Evolutionary conservation across 2,113 vertebrate genomes (phyloP).

Genomic region (Gallinago paraguaiae): DNA sequence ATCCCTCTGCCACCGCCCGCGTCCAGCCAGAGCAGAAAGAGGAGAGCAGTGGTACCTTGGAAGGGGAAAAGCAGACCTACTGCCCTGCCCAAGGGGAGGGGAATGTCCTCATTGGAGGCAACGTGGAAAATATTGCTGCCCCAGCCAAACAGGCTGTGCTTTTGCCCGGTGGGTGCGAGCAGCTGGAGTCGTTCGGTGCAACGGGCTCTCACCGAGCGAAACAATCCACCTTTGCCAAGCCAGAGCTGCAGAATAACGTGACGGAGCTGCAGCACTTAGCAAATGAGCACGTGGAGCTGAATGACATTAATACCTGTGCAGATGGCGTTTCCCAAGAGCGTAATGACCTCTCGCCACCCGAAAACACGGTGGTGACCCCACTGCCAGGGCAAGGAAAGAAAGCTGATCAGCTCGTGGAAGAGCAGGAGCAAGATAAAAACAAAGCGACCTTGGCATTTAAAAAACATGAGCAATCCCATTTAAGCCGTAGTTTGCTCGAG

Average conservation of each 20-base stretch:
- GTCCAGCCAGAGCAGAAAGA: neutral
- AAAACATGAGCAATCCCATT: constrained; percentile 25
- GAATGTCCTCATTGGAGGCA: neutral
- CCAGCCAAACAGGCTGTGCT: neutral
- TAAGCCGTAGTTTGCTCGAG: neutral
- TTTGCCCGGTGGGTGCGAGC: neutral
- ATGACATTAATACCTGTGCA: constrained; percentile 20
- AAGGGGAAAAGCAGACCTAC: neutral
- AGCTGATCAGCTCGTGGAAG: neutral
- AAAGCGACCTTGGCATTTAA: constrained; percentile 66
- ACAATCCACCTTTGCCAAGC: neutral
- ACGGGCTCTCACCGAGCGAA: neutral
- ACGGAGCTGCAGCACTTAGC: neutral
- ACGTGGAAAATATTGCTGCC: neutral
- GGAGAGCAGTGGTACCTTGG: neutral
- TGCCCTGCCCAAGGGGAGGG: neutral
- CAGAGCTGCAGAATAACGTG: neutral
- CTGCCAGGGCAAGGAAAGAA: constrained; percentile 7
- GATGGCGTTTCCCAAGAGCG: constrained; percentile 33
- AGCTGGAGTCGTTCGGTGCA: neutral
- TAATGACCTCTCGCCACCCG: constrained; percentile 12
- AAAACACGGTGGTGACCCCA: neutral
- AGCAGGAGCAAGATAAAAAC: constrained; percentile 43
- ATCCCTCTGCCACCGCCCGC: neutral
- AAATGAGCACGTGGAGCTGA: neutral